Evolutionary conservation across 2,113 vertebrate genomes (phyloP).

Genomic region (Bujurquina vittata): DNA sequence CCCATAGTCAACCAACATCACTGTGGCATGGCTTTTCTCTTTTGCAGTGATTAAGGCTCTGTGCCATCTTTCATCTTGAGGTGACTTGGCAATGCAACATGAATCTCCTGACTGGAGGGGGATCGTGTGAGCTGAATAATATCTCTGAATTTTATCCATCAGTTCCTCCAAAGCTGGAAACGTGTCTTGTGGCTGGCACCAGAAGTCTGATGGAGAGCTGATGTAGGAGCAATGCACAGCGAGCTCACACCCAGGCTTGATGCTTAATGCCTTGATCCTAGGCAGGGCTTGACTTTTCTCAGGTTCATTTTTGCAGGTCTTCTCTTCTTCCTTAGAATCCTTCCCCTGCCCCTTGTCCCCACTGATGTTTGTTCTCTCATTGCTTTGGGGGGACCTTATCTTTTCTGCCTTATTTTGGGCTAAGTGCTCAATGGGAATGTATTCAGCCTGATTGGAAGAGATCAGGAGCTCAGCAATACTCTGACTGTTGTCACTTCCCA

Average conservation of each 20-base stretch:
- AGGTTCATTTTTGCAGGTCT: not conserved
- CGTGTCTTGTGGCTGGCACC: constrained; percentile 83
- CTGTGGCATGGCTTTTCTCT: constrained; percentile 44
- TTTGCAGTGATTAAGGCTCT: constrained; percentile 79
- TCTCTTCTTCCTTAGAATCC: not conserved
- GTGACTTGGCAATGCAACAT: constrained; percentile 83
- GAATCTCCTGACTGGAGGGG: constrained; percentile 75
- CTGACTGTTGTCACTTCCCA: constrained; percentile 54
- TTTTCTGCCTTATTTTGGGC: not conserved
- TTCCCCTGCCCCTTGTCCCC: not conserved
- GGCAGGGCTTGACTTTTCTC: not conserved
- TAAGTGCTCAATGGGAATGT: constrained; percentile 11
- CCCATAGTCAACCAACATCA: constrained; percentile 88
- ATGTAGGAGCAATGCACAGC: constrained; percentile 80
- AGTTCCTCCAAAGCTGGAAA: constrained; percentile 77
- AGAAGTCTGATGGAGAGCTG: constrained; percentile 85
- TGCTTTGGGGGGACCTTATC: not conserved
- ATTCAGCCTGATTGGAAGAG: constrained; percentile 79
- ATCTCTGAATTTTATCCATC: constrained; percentile 84
- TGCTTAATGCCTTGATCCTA: constrained; percentile 70
- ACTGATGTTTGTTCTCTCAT: not conserved
- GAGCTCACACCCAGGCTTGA: constrained; percentile 83
- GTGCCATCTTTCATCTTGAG: constrained; percentile 84
- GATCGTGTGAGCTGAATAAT: constrained; percentile 76
- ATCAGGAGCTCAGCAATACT: constrained; percentile 78